Conservation (phyloP, 2,888 invertebrate genomes). For the Rhopalosiphum nymphaeae region DNA sequence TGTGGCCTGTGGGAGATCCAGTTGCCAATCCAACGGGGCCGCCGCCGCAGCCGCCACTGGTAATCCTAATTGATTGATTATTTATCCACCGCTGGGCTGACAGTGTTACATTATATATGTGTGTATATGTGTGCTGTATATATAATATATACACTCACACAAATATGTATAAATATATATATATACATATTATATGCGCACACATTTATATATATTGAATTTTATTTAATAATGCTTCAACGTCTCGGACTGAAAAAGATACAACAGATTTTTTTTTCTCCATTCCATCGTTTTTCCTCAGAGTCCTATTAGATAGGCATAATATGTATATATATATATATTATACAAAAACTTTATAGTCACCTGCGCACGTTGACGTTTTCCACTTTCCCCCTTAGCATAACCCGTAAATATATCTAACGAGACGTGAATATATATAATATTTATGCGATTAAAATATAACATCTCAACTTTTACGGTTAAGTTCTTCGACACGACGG, state of each 20-base stretch:
- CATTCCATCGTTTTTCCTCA: not conserved
- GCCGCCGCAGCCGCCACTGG: conserved; percentile 40
- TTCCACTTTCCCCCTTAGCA: not conserved
- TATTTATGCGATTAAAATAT: not conserved
- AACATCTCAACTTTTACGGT: not conserved
- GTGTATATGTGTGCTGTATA: not conserved
- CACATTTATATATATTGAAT: conserved; percentile 20
- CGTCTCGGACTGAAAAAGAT: conserved; percentile 10
- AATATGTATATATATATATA: not conserved
- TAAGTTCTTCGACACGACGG: not conserved
- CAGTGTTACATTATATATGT: conserved; percentile 38
- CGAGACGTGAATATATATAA: not conserved
- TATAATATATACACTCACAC: not conserved
- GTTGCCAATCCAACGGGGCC: conserved; percentile 54
- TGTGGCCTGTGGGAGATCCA: conserved; percentile 65
- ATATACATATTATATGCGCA: not conserved
- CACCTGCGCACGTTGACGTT: not conserved
- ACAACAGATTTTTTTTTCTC: conserved; percentile 2
- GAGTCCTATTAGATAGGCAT: not conserved
- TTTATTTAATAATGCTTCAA: conserved; percentile 5
- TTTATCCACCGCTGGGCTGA: conserved; percentile 63
- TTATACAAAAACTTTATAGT: not conserved
- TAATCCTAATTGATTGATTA: conserved; percentile 65
- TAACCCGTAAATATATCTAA: conserved; percentile 8
- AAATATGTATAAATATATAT: not conserved